These are phyloP conservation scores for Macquaria australasica DNA, from an alignment of 2,113 vertebrate genomes.

Conservation along the genomic window DNA sequence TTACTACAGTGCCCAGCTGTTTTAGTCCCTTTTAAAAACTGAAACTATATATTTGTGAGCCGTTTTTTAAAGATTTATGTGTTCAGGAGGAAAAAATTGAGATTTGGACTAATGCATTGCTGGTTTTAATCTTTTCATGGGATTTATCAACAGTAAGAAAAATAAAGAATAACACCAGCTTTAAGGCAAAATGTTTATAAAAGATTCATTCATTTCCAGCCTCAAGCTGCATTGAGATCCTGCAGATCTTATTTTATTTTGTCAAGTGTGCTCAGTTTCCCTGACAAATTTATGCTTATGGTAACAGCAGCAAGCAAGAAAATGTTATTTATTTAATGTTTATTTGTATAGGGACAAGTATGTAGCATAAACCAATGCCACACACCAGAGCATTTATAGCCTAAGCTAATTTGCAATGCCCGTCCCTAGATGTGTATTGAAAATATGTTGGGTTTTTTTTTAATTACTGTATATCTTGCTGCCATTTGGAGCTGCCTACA, in stretches of 20 bases:
- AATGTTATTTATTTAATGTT: too few species aligned
- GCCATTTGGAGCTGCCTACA: background rate
- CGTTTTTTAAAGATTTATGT: background rate
- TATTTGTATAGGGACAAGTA: too few species aligned
- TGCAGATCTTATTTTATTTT: background rate
- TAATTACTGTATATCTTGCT: background rate
- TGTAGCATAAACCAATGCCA: too few species aligned
- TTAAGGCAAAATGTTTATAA: background rate
- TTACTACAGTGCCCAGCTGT: background rate
- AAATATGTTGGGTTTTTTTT: background rate
- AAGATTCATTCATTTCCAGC: background rate
- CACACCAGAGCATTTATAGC: too few species aligned
- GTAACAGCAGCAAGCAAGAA: background rate
- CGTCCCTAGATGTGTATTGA: background rate
- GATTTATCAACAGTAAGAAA: slow-evolving; percentile 13
- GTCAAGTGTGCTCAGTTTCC: background rate
- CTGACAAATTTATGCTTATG: background rate
- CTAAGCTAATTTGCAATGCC: too few species aligned
- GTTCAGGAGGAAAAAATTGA: background rate
- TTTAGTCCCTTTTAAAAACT: background rate
- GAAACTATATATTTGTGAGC: background rate
- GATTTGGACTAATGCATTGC: background rate
- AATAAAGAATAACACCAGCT: background rate
- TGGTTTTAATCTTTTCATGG: slow-evolving; percentile 12
- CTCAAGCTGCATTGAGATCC: background rate